Conservation (phyloP, 2,888 invertebrate species). For the Melinopterus prodromus region DNA sequence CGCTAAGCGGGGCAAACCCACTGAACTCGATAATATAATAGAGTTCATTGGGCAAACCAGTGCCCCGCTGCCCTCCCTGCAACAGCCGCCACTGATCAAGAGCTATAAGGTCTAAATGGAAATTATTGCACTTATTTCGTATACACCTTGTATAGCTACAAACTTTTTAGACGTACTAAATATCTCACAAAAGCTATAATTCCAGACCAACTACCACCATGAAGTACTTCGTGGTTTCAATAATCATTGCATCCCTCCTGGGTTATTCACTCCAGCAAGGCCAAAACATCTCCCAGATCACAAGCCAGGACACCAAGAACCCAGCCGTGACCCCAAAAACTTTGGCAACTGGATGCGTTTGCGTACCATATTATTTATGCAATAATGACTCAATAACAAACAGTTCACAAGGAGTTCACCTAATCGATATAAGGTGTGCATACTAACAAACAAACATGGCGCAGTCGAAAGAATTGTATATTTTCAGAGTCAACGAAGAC, state of each 20-base stretch:
- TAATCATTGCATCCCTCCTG: neutral
- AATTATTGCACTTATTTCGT: too few species aligned
- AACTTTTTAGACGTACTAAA: too few species aligned
- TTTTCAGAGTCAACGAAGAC: conserved; percentile 23
- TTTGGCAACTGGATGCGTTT: conserved; percentile 65
- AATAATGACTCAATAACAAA: conserved; percentile 50
- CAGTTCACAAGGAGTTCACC: too few species aligned
- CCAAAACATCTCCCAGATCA: neutral
- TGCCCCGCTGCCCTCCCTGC: too few species aligned
- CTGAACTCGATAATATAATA: too few species aligned
- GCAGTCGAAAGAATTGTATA: conserved; percentile 68
- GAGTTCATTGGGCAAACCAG: too few species aligned
- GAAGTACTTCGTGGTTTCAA: conserved; percentile 6
- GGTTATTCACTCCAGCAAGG: neutral
- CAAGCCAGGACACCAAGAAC: neutral
- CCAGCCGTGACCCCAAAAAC: conserved; percentile 7
- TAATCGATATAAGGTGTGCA: conserved; percentile 42
- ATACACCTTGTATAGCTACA: too few species aligned
- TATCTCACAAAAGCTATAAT: too few species aligned
- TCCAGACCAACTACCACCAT: neutral
- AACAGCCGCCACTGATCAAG: too few species aligned
- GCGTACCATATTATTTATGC: conserved; percentile 83
- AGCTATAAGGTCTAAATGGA: too few species aligned
- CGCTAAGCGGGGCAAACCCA: too few species aligned
- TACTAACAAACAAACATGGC: too few species aligned